These are phyloP conservation scores for Denticeps clupeoides DNA, from an alignment of 2,797 vertebrate species.

Conservation along the genomic window DNA sequence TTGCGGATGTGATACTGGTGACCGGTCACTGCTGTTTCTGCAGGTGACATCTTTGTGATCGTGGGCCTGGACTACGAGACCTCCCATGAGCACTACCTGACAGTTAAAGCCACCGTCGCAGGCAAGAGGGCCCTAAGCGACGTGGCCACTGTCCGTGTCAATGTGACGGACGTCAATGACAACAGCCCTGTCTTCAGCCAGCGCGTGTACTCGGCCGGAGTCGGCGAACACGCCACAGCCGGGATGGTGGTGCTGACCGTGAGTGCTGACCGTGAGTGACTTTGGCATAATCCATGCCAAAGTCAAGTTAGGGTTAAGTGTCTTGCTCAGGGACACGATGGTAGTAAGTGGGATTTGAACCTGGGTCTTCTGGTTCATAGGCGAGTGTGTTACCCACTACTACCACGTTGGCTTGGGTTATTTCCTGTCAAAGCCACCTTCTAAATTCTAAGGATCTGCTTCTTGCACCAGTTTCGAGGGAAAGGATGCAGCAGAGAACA, in stretches of 20 bases:
- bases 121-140: slow-evolving; percentile 65
- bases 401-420: too few relatives aligned
- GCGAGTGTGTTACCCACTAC: too few relatives aligned
- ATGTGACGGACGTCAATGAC: slow-evolving; percentile 71
- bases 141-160: slow-evolving; percentile 66
- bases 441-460: too few relatives aligned
- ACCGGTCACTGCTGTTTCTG: too few relatives aligned
- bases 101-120: slow-evolving; percentile 66
- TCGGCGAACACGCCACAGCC: slow-evolving; percentile 63
- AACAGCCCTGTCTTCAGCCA: slow-evolving; percentile 70
- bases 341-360: too few relatives aligned
- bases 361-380: too few relatives aligned
- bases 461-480: too few relatives aligned
- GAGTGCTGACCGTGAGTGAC: slow-evolving; percentile 4
- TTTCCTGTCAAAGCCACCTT: too few relatives aligned
- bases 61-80: slow-evolving; percentile 69
- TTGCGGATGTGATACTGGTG: too few relatives aligned
- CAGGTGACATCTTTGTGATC: slow-evolving; percentile 69
- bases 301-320: too few relatives aligned
- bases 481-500: too few relatives aligned
- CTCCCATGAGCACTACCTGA: slow-evolving; percentile 67
- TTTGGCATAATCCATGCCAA: not conserved
- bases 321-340: too few relatives aligned
- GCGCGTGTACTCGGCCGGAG: slow-evolving; percentile 59
- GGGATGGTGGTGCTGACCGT: slow-evolving; percentile 62